phyloP scores from a whole-genome alignment of 2,888 invertebrate genomes.

The Limnephilus auricula region DNA sequence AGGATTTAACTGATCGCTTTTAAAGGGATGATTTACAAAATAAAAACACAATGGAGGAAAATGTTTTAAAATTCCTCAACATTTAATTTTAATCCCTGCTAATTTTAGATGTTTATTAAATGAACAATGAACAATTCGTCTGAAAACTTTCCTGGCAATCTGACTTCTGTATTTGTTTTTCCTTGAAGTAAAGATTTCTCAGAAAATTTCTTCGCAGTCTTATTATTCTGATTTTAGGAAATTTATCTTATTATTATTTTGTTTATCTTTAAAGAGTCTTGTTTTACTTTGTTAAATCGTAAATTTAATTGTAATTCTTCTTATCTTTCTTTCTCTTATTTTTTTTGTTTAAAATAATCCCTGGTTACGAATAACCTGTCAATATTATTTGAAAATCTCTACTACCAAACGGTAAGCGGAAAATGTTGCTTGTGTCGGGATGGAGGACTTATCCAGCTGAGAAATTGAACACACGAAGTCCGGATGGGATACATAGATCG shows the following conservation, averaged over 20 bases:
- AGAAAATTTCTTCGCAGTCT: neutral
- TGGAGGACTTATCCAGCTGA: too few species aligned
- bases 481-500: too few species aligned
- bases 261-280: neutral
- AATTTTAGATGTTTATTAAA: conserved; percentile 2
- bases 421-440: too few species aligned
- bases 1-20: neutral
- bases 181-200: neutral
- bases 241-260: neutral
- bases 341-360: too few species aligned
- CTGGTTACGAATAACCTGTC: too few species aligned
- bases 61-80: neutral
- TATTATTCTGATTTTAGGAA: neutral
- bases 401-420: too few species aligned
- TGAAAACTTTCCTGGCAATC: neutral
- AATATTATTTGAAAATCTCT: too few species aligned
- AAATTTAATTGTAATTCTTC: neutral
- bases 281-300: neutral
- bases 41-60: neutral
- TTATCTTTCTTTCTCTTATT: neutral
- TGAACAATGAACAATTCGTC: conserved; percentile 2
- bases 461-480: too few species aligned
- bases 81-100: neutral
- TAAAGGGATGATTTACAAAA: neutral
- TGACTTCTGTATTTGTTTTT: neutral